These are phyloP conservation scores for Coronaproctus castanopsis DNA, from an alignment of 2,888 invertebrate genomes.

Conservation along the genomic window DNA sequence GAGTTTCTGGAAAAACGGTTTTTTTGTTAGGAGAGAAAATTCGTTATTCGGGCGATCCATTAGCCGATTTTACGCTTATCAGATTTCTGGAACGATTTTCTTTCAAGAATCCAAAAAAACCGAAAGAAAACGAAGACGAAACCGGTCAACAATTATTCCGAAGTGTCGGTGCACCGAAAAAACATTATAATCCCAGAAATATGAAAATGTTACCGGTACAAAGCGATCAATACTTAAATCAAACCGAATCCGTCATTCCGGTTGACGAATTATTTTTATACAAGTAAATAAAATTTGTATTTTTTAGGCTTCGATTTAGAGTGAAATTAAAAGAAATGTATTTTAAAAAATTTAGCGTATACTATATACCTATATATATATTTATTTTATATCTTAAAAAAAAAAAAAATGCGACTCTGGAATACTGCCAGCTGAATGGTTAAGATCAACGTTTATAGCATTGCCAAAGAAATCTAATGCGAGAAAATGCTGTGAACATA, in stretches of 20 bases:
- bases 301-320: too few relatives aligned
- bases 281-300: conserved; percentile 34
- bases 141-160: conserved; percentile 14
- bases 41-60: conserved; percentile 70
- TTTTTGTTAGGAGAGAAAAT: conserved; percentile 12
- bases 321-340: too few relatives aligned
- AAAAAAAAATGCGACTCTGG: too few relatives aligned
- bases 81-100: conserved; percentile 88
- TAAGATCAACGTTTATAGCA: too few relatives aligned
- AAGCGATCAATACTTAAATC: conserved; percentile 45
- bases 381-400: too few relatives aligned
- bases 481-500: too few relatives aligned
- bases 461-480: too few relatives aligned
- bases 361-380: too few relatives aligned
- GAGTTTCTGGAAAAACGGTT: too few relatives aligned
- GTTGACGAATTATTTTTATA: conserved; percentile 77
- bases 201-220: conserved; percentile 49
- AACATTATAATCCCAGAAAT: conserved; percentile 43
- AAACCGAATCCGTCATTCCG: conserved; percentile 51
- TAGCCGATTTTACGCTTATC: conserved; percentile 76
- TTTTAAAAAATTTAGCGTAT: too few relatives aligned
- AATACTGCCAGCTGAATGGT: too few relatives aligned
- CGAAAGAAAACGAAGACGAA: conserved; percentile 29
- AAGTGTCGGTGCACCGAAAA: conserved; percentile 12
- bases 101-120: conserved; percentile 74